Base-by-base conservation (phyloP, 2,113 vertebrate species). In the Pseudopodoces humilis region DNA sequence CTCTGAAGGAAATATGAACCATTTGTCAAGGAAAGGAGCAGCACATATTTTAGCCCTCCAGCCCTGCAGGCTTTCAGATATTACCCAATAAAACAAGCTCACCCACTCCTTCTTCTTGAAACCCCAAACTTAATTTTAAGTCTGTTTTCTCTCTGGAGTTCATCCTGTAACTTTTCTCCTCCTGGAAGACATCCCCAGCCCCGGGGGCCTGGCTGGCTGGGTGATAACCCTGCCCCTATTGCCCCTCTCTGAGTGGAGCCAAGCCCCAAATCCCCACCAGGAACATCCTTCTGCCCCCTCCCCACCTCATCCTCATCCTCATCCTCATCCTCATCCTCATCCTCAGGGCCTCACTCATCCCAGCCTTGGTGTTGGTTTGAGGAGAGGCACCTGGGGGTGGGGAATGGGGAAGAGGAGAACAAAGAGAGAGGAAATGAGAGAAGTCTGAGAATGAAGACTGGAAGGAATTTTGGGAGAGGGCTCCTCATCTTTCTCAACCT, bases 11-110 rank as follows among this genome's bases (percentile, higher is more conserved):
- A 93, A 80, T 92, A 88, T 8, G 79, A 96, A 62, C 83, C 79
- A 65, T 96, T 94, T 93, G 79, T 95, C 92, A 95, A 52, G 60
- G 77, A 35, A 41, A 90, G 71, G 15, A 92, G 82, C 82, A 50
- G 85, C 82, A 92, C 43, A 13, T 67, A 82, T 62, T 83, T 90
- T 43, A 94, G 79, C 83, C 63, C 59, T 90, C 8, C 63, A 88
- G 56, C 67, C 85, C 67, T 69, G 70, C 50, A 86, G 92, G 41
- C 90, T 71, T 53, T 62, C 85, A 72, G 92, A 25, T 80, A 88
- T 77, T 88, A 88, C 50, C 84, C 95, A 93, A 65, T 90, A 77
- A 96, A 96, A 79, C 59, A 71, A 69, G 10, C 67, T 46, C 12
- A 44, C 53, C 85, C 50, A 22, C 60, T 86, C 69, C 63, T 77